Conservation (phyloP, 2,113 vertebrate species). For the Sturnus vulgaris region DNA sequence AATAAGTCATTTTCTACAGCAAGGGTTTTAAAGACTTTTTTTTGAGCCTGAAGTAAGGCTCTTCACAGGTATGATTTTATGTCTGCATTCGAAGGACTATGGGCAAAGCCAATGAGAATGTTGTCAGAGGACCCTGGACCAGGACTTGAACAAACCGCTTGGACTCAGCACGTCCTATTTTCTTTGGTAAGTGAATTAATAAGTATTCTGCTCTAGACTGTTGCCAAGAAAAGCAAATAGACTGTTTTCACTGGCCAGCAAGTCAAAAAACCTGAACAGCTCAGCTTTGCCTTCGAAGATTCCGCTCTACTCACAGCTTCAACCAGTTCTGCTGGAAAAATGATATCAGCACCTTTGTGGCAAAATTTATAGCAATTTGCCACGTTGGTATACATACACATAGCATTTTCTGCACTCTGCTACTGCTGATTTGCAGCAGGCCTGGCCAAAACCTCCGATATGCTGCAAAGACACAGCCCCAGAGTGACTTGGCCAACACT, state of each 20-base stretch:
- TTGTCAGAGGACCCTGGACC: not conserved
- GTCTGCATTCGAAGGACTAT: not conserved
- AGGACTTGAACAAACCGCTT: not conserved
- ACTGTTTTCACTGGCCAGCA: not conserved
- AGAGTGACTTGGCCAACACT: not conserved
- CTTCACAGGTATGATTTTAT: not conserved
- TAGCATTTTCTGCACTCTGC: not conserved
- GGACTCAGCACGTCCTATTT: not conserved
- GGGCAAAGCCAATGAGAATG: not conserved
- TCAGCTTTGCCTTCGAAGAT: not conserved
- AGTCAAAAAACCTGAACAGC: not conserved
- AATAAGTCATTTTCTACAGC: not conserved
- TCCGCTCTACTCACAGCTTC: not conserved
- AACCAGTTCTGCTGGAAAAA: not conserved
- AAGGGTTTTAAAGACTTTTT: not conserved
- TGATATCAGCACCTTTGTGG: not conserved
- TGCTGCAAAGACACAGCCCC: not conserved
- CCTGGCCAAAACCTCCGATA: not conserved
- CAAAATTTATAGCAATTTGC: not conserved
- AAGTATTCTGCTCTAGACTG: not conserved
- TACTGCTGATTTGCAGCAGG: not conserved
- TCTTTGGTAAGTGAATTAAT: constrained; percentile 29
- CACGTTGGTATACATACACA: not conserved
- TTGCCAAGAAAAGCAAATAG: constrained; percentile 16
- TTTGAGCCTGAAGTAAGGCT: not conserved